Evolutionary conservation across 1,140 invertebrate genomes (phyloP).

Genomic region (Drosophila subobscura): DNA sequence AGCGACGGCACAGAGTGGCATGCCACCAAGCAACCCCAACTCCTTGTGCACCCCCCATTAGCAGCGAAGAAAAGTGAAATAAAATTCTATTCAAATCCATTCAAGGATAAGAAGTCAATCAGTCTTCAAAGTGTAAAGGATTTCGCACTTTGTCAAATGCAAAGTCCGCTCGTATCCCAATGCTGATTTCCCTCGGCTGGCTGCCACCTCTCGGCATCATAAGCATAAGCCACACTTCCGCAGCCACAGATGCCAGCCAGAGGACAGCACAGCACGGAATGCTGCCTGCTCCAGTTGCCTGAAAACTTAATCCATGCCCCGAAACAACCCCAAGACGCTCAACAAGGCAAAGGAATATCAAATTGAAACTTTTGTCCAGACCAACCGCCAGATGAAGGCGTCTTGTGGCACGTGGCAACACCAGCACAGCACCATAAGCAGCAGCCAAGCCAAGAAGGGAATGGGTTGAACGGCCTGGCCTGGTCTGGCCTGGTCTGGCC

Average conservation of each 20-base stretch:
- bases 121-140: conserved; percentile 81
- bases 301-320: conserved; percentile 65
- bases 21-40: conserved; percentile 2
- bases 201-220: conserved; percentile 9
- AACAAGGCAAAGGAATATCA: conserved; percentile 48
- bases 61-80: conserved; percentile 49
- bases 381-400: conserved; percentile 41
- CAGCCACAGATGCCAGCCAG: conserved; percentile 11
- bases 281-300: conserved; percentile 10
- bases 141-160: conserved; percentile 78
- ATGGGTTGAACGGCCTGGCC: conserved; percentile 30
- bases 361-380: conserved; percentile 64
- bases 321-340: conserved; percentile 70
- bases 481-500: background rate
- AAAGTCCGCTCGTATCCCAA: conserved; percentile 49
- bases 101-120: conserved; percentile 82
- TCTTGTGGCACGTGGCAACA: conserved; percentile 66
- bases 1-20: background rate
- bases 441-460: conserved; percentile 18
- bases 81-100: conserved; percentile 79
- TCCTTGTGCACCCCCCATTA: conserved; percentile 33
- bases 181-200: conserved; percentile 23
- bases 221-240: conserved; percentile 31
- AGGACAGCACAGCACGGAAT: background rate
- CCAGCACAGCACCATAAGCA: conserved; percentile 20